Evolutionary conservation across 2,113 vertebrate species (phyloP), one percentile per base, ranked within the genome.

Genomic region (Mirza zaza): DNA sequence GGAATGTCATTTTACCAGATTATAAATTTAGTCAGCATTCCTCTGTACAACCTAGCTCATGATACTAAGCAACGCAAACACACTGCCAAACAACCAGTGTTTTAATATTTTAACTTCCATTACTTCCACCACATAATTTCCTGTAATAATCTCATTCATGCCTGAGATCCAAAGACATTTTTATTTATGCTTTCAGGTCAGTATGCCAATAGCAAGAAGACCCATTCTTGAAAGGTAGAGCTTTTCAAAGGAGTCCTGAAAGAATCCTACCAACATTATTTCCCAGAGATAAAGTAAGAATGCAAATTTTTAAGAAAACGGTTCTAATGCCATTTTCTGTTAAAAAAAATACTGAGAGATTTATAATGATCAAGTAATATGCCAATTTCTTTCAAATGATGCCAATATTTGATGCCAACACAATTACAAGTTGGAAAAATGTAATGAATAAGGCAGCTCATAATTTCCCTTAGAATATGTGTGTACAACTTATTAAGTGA

Each of bases 361-460:
- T 97, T 96, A 89, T 77, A 94, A 63, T 34, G 84, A 96, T 92
- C 89, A 76, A 61, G 18, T 82, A 93, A 96, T 85, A 93, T 50
- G 85, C n/a, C 57, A 77, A 2, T 63, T 91, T 95, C 92, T 96
- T 96, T 97, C 61, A 84, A 96, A 97, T 23, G 86, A 48, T n/a
- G 95, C 97, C 97, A 96, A 39, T 11, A 39, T 61, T 73, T 42
- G 93, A 84, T 34, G 87, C 91, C 97, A 98, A 92, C 57, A 89
- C 84, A 97, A 96, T 97, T 93, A 97, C 95, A 93, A 88, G 87
- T 61, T 97, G 97, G 97, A 95, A 97, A 96, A 98, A 87, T 91
- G 80, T 87, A 93, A 97, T 92, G 97, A 95, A 84, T 65, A 87
- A 94, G 91, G 97, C 95, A 90, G 97, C 87, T 96, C 95, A 95